These are phyloP conservation scores for Nixonia krombeini DNA, from an alignment of 1,140 invertebrate species.

Conservation along the genomic window DNA sequence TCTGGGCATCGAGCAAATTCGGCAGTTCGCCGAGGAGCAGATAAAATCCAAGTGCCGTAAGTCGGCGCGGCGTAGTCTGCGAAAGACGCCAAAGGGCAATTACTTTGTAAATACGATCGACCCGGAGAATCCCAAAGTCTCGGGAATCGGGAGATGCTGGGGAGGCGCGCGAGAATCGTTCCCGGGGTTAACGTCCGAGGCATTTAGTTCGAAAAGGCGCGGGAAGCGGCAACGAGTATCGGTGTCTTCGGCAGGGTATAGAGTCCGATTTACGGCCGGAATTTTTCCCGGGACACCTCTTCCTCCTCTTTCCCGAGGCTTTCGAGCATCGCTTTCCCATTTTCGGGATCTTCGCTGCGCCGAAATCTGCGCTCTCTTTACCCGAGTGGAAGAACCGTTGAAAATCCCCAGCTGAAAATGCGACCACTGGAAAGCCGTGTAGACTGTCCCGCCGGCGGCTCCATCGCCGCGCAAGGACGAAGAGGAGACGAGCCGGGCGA, in stretches of 20 bases:
- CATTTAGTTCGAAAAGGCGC: conserved; percentile 13
- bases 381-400: too few relatives aligned
- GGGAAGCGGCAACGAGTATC: not conserved
- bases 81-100: conserved; percentile 42
- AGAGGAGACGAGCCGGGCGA: too few relatives aligned
- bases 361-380: too few relatives aligned
- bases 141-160: conserved; percentile 27
- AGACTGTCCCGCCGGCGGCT: too few relatives aligned
- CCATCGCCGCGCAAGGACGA: too few relatives aligned
- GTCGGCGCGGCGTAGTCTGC: conserved; percentile 29
- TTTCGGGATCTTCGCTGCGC: too few relatives aligned
- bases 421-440: too few relatives aligned
- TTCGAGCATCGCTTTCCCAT: too few relatives aligned
- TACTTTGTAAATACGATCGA: conserved; percentile 46
- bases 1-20: conserved; percentile 30
- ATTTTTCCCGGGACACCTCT: not conserved
- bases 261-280: not conserved
- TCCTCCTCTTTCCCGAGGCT: not conserved
- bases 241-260: conserved; percentile 14
- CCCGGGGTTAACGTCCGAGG: conserved; percentile 28
- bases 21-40: conserved; percentile 32
- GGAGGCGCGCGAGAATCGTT: conserved; percentile 23
- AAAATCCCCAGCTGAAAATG: too few relatives aligned
- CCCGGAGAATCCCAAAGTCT: conserved; percentile 12
- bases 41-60: conserved; percentile 42